Evolutionary conservation across 2,888 invertebrate genomes (phyloP).

Genomic region (Trisateles emortualis): DNA sequence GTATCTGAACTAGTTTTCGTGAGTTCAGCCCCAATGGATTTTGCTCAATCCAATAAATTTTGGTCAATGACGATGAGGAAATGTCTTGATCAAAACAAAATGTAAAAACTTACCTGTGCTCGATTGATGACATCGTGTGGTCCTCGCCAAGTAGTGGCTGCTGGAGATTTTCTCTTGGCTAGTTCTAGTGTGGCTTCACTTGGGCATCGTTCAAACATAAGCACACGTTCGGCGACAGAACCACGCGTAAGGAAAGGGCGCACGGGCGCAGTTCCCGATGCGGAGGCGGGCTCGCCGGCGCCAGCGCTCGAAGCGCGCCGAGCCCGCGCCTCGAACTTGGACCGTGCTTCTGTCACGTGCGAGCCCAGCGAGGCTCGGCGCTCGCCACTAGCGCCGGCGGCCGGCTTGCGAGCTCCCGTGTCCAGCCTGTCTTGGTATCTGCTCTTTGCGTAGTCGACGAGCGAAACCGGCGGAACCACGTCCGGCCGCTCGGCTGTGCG

Average conservation of each 20-base stretch:
- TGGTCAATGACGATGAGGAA: not conserved
- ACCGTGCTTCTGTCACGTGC: constrained; percentile 83
- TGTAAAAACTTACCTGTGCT: constrained; percentile 75
- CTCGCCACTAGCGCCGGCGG: constrained; percentile 77
- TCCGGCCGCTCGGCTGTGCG: constrained; percentile 80
- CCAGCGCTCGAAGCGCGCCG: constrained; percentile 81
- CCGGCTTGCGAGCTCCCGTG: constrained; percentile 79
- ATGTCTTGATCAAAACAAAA: not conserved
- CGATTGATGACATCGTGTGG: constrained; percentile 84
- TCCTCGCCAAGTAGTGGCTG: constrained; percentile 86
- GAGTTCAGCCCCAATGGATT: too few relatives aligned
- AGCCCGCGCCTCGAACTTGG: constrained; percentile 84
- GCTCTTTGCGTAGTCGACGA: constrained; percentile 89
- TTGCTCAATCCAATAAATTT: too few relatives aligned
- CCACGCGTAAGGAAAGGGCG: constrained; percentile 95
- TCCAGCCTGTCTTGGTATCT: constrained; percentile 88
- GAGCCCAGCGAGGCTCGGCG: constrained; percentile 80
- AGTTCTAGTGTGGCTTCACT: constrained; percentile 91
- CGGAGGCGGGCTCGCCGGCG: constrained; percentile 69
- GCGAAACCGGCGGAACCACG: constrained; percentile 84
- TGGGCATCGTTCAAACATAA: constrained; percentile 96
- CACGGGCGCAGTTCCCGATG: constrained; percentile 86
- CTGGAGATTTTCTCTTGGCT: constrained; percentile 88
- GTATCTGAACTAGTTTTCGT: too few relatives aligned
- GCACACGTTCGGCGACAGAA: constrained; percentile 95